phyloP scores from a whole-genome alignment of 1,140 invertebrate species.

The Cydia splendana region DNA sequence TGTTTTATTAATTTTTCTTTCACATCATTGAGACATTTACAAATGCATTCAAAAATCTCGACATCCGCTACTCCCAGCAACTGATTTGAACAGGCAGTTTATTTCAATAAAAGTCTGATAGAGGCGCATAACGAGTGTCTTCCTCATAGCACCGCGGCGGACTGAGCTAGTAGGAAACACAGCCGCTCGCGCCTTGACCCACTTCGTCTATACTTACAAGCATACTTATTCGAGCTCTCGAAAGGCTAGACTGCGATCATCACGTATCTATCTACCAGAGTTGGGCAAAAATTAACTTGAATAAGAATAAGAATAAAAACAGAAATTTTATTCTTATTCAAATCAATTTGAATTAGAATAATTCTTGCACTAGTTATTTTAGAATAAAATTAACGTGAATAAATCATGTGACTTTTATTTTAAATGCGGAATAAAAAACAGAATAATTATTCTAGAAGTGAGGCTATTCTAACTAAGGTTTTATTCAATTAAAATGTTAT shows the following conservation, averaged over 20 bases:
- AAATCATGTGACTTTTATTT: too few species aligned
- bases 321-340: too few species aligned
- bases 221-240: slow-evolving; percentile 39
- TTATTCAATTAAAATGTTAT: too few species aligned
- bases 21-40: background rate
- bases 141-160: slow-evolving; percentile 54
- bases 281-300: too few species aligned
- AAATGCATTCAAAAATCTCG: slow-evolving; percentile 6
- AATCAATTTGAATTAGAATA: too few species aligned
- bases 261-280: too few species aligned
- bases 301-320: too few species aligned
- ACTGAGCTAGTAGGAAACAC: slow-evolving; percentile 62
- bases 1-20: background rate
- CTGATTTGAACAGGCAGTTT: slow-evolving; percentile 35
- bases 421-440: too few species aligned
- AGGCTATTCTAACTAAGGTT: too few species aligned
- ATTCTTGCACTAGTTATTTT: too few species aligned
- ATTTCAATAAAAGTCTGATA: slow-evolving; percentile 50
- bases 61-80: background rate
- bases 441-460: too few species aligned
- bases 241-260: slow-evolving; percentile 44
- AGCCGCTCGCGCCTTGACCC: slow-evolving; percentile 68
- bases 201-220: slow-evolving; percentile 52
- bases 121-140: slow-evolving; percentile 61
- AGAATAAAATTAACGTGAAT: too few species aligned